A percentile compares a stretch with the other conserved stretches of the same genome.
Conservation (phyloP, 1,140 invertebrate species). For the Matsumurasca onukii region DNA sequence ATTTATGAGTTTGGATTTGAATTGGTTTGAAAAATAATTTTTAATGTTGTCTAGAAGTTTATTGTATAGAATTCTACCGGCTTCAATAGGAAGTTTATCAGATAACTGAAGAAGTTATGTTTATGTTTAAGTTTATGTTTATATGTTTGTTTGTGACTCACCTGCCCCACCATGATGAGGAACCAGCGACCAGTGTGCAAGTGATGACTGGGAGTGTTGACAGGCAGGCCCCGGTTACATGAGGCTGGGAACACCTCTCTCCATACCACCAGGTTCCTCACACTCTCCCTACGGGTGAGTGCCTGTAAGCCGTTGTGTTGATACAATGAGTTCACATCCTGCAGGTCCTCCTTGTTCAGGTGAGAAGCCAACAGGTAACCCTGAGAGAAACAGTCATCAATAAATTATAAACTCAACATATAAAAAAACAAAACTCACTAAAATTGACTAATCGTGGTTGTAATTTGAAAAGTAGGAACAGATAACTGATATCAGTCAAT, state of each 20-base stretch:
- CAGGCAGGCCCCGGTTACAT: constrained; percentile 45
- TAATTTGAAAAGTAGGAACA: too few relatives aligned
- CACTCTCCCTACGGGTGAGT: constrained; percentile 58
- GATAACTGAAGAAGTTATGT: background rate
- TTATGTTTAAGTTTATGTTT: background rate
- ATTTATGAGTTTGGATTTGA: background rate
- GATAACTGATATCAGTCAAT: too few relatives aligned
- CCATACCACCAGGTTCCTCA: constrained; percentile 72
- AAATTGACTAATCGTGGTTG: too few relatives aligned
- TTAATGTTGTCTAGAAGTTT: background rate
- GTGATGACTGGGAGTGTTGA: constrained; percentile 29
- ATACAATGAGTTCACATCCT: constrained; percentile 68
- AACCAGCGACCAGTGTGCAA: constrained; percentile 63
- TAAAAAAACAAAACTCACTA: background rate
- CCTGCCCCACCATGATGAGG: constrained; percentile 70
- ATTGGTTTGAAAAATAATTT: background rate
- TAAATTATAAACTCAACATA: background rate
- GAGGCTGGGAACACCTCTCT: constrained; percentile 65
- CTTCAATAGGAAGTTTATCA: background rate
- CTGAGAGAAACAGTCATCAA: constrained; percentile 38
- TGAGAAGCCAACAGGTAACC: constrained; percentile 71
- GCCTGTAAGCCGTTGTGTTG: constrained; percentile 66
- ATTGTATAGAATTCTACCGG: background rate
- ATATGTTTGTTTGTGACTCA: constrained; percentile 45
- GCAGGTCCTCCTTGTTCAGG: constrained; percentile 65